Conservation (phyloP, 2,888 invertebrate species). For the Allophyes oxyacanthae region DNA sequence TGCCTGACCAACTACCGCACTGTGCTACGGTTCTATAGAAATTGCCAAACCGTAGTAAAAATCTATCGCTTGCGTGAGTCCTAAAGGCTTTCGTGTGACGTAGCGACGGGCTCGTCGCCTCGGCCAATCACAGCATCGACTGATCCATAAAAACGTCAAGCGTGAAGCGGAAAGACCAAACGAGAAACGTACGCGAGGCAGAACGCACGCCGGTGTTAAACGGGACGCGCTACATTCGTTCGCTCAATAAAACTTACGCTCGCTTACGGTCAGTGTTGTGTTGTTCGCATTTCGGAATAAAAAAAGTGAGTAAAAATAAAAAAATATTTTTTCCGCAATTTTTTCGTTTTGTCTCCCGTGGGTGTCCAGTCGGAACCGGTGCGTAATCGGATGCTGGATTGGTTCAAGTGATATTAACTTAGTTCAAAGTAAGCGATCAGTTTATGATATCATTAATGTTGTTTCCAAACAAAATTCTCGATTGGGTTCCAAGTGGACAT, state of each 20-base stretch:
- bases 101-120: conserved; percentile 77
- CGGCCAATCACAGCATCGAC: conserved; percentile 71
- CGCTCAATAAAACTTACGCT: conserved; percentile 48
- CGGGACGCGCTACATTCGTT: conserved; percentile 51
- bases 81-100: conserved; percentile 80
- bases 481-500: conserved; percentile 64
- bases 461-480: conserved; percentile 45
- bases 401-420: conserved; percentile 55
- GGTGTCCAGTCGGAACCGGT: conserved; percentile 62
- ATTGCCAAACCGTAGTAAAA: conserved; percentile 51
- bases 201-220: conserved; percentile 71
- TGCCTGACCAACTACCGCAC: conserved; percentile 2
- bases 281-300: conserved; percentile 52
- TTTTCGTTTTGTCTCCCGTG: conserved; percentile 39
- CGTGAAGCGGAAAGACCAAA: conserved; percentile 72
- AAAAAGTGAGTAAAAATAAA: conserved; percentile 73
- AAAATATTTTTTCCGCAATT: conserved; percentile 38
- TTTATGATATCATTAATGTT: conserved; percentile 30
- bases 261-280: conserved; percentile 53
- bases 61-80: conserved; percentile 61
- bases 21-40: conserved; percentile 19
- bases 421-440: conserved; percentile 60
- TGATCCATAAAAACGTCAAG: conserved; percentile 78
- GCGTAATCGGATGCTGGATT: conserved; percentile 63
- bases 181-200: conserved; percentile 67